These are phyloP conservation scores for Dinomys branickii DNA, from an alignment of 2,113 vertebrate genomes.

Conservation along the genomic window DNA sequence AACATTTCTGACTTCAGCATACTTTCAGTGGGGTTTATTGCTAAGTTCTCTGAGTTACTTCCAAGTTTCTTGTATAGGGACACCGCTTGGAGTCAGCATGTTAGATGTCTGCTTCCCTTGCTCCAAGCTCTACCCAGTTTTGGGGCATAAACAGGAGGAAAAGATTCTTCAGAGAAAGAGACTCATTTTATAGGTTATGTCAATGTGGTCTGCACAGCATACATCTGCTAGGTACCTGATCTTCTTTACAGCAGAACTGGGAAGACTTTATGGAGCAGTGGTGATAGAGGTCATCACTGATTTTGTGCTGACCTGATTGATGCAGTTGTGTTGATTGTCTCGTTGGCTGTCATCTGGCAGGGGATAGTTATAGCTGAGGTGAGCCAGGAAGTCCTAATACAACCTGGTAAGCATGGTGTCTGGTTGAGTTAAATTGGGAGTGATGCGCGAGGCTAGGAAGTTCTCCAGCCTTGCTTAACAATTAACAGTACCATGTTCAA, in stretches of 20 bases:
- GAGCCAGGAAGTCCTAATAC: background rate
- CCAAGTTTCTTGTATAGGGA: conserved; percentile 12
- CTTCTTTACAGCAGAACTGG: background rate
- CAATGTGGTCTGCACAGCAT: background rate
- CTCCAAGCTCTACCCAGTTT: background rate
- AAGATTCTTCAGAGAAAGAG: conserved; percentile 9
- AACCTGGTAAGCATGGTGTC: background rate
- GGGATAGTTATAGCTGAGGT: background rate
- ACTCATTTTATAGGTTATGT: background rate
- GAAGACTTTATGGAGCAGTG: background rate
- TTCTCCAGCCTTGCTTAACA: background rate
- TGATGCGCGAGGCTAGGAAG: background rate
- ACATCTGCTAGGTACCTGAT: background rate
- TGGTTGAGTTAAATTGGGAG: background rate
- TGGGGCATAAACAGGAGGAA: background rate
- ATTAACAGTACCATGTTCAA: background rate
- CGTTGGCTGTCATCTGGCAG: background rate
- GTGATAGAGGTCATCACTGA: background rate
- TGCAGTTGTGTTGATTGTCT: background rate
- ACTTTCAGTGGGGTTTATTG: background rate
- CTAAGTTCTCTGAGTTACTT: background rate
- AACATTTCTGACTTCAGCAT: background rate
- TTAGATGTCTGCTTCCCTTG: background rate
- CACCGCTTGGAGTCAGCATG: background rate
- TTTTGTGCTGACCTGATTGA: background rate